phyloP scores from a whole-genome alignment of 1,140 invertebrate species.

The Listronotus bonariensis region DNA sequence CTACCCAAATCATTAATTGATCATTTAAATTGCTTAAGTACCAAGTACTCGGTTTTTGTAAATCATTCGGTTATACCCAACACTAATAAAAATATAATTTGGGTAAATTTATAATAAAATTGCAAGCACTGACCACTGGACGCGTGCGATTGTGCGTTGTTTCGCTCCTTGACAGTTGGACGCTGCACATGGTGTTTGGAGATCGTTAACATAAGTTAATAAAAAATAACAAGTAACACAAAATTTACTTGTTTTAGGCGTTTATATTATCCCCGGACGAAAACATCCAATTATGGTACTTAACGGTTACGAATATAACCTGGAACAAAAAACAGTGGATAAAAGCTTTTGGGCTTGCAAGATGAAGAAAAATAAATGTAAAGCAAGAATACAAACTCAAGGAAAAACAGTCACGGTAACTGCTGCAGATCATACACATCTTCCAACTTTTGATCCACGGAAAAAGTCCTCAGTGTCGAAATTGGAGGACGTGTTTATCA shows the following conservation, averaged over 20 bases:
- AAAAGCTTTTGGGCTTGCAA: constrained; percentile 30
- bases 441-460: constrained; percentile 5
- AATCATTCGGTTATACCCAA: too few relatives aligned
- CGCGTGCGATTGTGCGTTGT: too few relatives aligned
- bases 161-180: too few relatives aligned
- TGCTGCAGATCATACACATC: constrained; percentile 13
- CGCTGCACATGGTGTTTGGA: too few relatives aligned
- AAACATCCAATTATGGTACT: constrained; percentile 38
- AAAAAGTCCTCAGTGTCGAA: neutral
- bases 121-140: too few relatives aligned
- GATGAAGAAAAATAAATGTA: constrained; percentile 29
- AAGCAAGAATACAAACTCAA: constrained; percentile 24
- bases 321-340: constrained; percentile 6
- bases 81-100: too few relatives aligned
- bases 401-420: constrained; percentile 1
- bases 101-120: too few relatives aligned
- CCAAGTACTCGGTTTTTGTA: too few relatives aligned
- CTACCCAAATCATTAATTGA: too few relatives aligned
- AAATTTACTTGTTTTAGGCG: constrained; percentile 10
- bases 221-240: too few relatives aligned
- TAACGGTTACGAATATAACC: constrained; percentile 17
- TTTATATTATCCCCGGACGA: constrained; percentile 30
- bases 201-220: too few relatives aligned
- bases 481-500: neutral
- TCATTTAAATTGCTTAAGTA: too few relatives aligned